Base-by-base conservation (phyloP, 2,797 vertebrate species). In the Pogoniulus pusillus region DNA sequence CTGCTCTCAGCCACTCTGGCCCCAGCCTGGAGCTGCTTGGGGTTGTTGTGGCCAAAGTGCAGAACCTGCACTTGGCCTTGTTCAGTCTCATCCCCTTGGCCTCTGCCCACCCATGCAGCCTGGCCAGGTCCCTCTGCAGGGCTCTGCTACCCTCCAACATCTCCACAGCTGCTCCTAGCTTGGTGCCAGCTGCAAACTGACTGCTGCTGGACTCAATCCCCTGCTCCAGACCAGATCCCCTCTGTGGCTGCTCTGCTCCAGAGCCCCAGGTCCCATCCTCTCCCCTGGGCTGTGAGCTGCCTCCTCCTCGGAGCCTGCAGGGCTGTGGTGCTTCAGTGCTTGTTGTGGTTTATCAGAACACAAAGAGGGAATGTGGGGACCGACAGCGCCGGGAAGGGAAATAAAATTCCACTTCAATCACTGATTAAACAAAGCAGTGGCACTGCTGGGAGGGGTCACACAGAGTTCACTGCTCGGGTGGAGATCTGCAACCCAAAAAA, bases 351-450 rank as follows among this genome's bases (percentile, higher is more conserved):
- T 84, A 79, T 76, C 34, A 49, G 34, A 57, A 66, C 90, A 74
- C 37, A 34, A 34, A 60, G 66, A 34, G 58, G 47, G 68, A 91
- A 91, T 15, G 29, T 30, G 64, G 13, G 4, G 74, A 35, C 53
- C 58, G 63, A 60, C 34, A 63, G 3, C 26, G 57, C 79, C 94
- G 91, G 80, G 92, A 93, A 62, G 65, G 79, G 76, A 94, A 91
- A 66, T 64, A 75, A 83, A 94, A 86, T 94, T 95, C 94, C 94
- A 92, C 49, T 64, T 88, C 78, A 94, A 93, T 94, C 89, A 26
- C 59, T 93, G 68, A 93, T 96, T 80, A 96, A 95, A 94, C 91
- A 96, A 94, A 91, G 22, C 71, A 78, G 63, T 13, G 26, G 65
- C 70, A 64, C 74, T 82, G 47, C 12, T 76, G 80, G 89, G 80